These are phyloP conservation scores for Chelonia mydas DNA, from an alignment of 2,797 vertebrate species.

Conservation along the genomic window DNA sequence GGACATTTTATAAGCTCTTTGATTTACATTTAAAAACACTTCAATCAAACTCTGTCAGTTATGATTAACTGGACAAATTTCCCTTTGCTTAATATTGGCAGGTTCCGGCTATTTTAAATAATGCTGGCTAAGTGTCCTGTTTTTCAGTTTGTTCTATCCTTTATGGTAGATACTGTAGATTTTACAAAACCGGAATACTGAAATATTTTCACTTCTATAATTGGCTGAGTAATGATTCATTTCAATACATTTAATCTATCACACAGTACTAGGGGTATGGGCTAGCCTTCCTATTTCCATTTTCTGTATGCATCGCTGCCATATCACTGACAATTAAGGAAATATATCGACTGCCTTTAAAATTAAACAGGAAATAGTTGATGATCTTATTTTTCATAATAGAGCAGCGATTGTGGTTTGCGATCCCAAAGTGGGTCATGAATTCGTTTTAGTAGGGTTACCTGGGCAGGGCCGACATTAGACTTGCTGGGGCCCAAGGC, in stretches of 20 bases:
- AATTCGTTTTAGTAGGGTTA: too few species aligned
- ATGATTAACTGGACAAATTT: rapidly evolving
- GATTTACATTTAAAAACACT: neutral
- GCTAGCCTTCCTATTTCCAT: neutral
- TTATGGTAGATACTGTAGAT: neutral
- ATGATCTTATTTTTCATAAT: neutral
- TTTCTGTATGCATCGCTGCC: neutral
- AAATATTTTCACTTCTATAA: neutral
- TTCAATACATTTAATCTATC: neutral
- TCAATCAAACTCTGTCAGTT: neutral
- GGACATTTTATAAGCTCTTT: neutral
- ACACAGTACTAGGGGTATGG: neutral
- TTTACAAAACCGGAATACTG: neutral
- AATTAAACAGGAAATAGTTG: neutral
- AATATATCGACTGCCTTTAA: neutral
- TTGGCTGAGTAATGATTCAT: neutral
- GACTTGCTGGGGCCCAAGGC: too few species aligned
- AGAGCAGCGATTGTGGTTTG: neutral
- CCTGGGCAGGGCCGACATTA: too few species aligned
- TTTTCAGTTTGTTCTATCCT: neutral
- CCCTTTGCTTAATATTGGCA: neutral
- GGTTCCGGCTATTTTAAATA: neutral
- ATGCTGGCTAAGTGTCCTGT: neutral
- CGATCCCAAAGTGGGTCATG: too few species aligned
- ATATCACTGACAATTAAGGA: neutral